Evolutionary conservation across 2,888 invertebrate species (phyloP).

Genomic region (Scaptomyza reducta): DNA sequence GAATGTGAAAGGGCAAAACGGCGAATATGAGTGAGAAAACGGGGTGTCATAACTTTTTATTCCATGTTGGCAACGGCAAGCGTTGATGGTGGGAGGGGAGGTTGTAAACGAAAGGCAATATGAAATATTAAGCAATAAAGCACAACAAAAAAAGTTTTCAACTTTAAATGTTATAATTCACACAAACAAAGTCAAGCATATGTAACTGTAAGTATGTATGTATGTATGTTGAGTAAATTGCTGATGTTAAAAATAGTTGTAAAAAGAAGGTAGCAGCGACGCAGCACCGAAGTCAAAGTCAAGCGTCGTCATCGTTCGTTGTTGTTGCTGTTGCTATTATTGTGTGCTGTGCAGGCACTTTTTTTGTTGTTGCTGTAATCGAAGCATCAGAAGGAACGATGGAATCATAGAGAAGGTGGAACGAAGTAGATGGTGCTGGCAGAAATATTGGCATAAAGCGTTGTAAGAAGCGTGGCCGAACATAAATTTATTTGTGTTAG

Average conservation of each 20-base stretch:
- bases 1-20: conserved; percentile 29
- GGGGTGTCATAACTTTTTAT: conserved; percentile 41
- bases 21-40: conserved; percentile 9
- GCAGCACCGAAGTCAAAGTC: conserved; percentile 23
- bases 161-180: conserved; percentile 38
- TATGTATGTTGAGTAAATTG: conserved; percentile 8
- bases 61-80: conserved; percentile 34
- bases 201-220: conserved; percentile 2
- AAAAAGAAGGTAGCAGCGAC: conserved; percentile 35
- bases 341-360: conserved; percentile 38
- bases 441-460: conserved; percentile 57
- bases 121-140: conserved; percentile 68
- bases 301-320: conserved; percentile 29
- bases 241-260: conserved; percentile 44
- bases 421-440: conserved; percentile 30
- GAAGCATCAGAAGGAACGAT: conserved; percentile 6
- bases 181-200: conserved; percentile 6
- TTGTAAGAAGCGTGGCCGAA: conserved; percentile 59
- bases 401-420: conserved; percentile 10
- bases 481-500: conserved; percentile 67
- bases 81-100: neutral
- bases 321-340: conserved; percentile 1
- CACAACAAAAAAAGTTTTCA: conserved; percentile 44
- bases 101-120: conserved; percentile 27
- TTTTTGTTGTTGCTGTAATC: conserved; percentile 26